These are phyloP conservation scores for Elanus axillaris DNA, from an alignment of 2,113 vertebrate species.

Conservation along the genomic window DNA sequence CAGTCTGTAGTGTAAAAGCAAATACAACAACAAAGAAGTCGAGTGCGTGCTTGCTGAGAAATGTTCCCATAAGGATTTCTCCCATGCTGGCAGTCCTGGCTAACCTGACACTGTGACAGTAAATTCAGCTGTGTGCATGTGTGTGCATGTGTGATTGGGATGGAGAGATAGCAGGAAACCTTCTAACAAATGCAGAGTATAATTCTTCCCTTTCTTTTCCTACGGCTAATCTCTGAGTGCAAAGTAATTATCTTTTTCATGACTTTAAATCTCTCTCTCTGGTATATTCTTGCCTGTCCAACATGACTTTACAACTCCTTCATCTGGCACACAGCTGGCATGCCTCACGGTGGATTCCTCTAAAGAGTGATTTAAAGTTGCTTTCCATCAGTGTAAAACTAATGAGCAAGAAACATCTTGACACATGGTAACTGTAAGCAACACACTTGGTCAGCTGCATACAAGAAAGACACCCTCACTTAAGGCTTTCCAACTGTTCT, in stretches of 20 bases:
- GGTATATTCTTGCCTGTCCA: slow-evolving; percentile 60
- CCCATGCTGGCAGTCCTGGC: background rate
- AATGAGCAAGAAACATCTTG: slow-evolving; percentile 68
- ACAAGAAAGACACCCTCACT: slow-evolving; percentile 25
- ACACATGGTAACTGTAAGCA: slow-evolving; percentile 57
- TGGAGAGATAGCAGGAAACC: background rate
- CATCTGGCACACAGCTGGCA: slow-evolving; percentile 70
- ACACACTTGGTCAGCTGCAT: slow-evolving; percentile 59
- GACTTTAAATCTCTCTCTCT: slow-evolving; percentile 70
- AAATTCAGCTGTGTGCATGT: slow-evolving; percentile 40
- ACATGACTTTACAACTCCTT: slow-evolving; percentile 67
- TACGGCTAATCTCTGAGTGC: slow-evolving; percentile 52
- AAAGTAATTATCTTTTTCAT: slow-evolving; percentile 67
- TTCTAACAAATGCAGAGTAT: slow-evolving; percentile 27
- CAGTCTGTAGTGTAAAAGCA: background rate
- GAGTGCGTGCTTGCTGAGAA: background rate
- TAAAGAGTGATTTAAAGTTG: slow-evolving; percentile 70
- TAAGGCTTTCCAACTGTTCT: slow-evolving; percentile 56
- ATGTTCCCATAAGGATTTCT: background rate
- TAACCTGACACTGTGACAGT: background rate
- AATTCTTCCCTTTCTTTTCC: slow-evolving; percentile 36
- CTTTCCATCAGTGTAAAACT: slow-evolving; percentile 69
- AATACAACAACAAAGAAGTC: background rate
- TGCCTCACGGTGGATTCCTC: slow-evolving; percentile 62
- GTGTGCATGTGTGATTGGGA: background rate